Percentiles rank a stretch among this genome's conserved stretches.
These are phyloP conservation scores for Brenthis ino DNA, from an alignment of 2,888 invertebrate species.

Conservation along the genomic window DNA sequence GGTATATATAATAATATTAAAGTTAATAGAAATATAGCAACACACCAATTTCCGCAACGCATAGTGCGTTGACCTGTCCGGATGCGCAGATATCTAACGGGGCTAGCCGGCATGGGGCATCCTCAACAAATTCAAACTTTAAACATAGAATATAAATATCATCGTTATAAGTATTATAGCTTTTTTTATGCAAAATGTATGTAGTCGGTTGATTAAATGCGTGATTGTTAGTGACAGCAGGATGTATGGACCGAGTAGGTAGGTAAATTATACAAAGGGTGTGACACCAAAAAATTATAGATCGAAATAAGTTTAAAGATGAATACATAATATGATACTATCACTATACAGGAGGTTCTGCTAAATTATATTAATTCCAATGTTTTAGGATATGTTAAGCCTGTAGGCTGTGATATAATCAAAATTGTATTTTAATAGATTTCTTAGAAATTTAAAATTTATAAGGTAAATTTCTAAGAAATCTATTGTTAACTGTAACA, in stretches of 20 bases:
- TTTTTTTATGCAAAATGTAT: slow-evolving; percentile 26
- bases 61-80: slow-evolving; percentile 44
- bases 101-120: slow-evolving; percentile 36
- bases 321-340: no score
- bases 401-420: no score
- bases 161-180: not conserved
- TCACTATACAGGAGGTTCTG: no score
- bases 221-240: slow-evolving; percentile 15
- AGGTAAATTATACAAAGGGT: not conserved
- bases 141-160: slow-evolving; percentile 22
- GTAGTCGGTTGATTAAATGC: slow-evolving; percentile 4
- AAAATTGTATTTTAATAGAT: no score
- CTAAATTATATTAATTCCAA: no score
- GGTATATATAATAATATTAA: slow-evolving; percentile 11
- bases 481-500: no score
- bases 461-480: no score
- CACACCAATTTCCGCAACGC: slow-evolving; percentile 46
- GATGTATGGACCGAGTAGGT: not conserved
- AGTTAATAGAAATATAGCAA: slow-evolving; percentile 18
- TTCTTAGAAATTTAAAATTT: no score
- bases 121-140: slow-evolving; percentile 35
- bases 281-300: not conserved
- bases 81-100: slow-evolving; percentile 47
- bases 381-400: no score
- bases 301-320: no score